Evolutionary conservation across 2,113 vertebrate species (phyloP).

Genomic region (Tenrec ecaudatus): DNA sequence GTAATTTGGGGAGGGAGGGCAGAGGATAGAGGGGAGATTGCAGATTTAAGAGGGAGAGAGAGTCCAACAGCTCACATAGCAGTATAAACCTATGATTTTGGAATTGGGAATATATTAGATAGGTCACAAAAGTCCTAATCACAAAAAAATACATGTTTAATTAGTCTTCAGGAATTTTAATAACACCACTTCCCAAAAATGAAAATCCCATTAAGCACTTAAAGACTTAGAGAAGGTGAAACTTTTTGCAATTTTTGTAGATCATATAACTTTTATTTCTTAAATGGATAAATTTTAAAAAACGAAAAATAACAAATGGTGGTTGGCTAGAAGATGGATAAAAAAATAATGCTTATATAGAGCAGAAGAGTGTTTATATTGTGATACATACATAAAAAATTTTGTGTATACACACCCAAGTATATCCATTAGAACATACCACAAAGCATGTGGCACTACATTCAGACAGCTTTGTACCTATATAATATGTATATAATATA

Average conservation of each 20-base stretch:
- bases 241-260: neutral
- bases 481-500: neutral
- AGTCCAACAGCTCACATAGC: neutral
- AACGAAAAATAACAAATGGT: neutral
- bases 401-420: neutral
- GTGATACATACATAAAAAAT: neutral
- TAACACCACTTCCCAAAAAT: too few species aligned
- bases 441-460: neutral
- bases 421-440: neutral
- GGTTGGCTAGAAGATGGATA: neutral
- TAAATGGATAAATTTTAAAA: conserved; percentile 6
- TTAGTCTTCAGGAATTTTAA: neutral
- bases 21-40: neutral
- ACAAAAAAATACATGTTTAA: neutral
- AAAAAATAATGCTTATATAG: neutral
- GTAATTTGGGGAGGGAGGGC: neutral
- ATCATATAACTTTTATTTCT: neutral
- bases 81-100: neutral
- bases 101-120: neutral
- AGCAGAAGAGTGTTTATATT: neutral
- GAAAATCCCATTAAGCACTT: neutral
- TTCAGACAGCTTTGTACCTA: neutral
- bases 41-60: conserved; percentile 1
- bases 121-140: too few species aligned
- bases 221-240: neutral